These are phyloP conservation scores for Phengaris arion DNA, from an alignment of 2,888 invertebrate species.

Conservation along the genomic window DNA sequence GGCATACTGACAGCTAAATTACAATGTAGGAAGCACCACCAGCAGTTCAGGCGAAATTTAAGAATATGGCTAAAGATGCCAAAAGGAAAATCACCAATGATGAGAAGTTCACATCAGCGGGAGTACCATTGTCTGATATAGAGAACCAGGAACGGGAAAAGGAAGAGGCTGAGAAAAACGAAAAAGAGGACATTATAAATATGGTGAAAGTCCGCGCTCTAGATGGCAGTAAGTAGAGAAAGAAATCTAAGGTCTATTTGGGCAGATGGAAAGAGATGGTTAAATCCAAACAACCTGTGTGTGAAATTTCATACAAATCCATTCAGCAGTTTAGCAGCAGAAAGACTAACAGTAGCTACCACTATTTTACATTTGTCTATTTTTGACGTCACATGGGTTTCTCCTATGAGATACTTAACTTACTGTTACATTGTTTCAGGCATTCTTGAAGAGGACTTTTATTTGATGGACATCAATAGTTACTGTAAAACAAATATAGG, in stretches of 20 bases:
- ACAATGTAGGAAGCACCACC: slow-evolving; percentile 47
- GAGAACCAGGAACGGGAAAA: slow-evolving; percentile 49
- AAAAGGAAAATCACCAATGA: slow-evolving; percentile 48
- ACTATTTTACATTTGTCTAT: too few species aligned
- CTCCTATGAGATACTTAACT: neutral
- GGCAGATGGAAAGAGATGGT: too few species aligned
- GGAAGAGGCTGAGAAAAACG: slow-evolving; percentile 49
- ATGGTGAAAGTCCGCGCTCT: slow-evolving; percentile 53
- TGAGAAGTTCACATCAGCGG: slow-evolving; percentile 56
- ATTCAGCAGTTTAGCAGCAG: too few species aligned
- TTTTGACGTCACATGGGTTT: too few species aligned
- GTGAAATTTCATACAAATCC: too few species aligned
- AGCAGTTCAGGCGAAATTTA: slow-evolving; percentile 50
- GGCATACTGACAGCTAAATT: neutral
- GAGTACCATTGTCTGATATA: slow-evolving; percentile 51
- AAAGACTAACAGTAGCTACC: too few species aligned
- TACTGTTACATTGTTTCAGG: slow-evolving; percentile 43
- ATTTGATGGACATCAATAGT: slow-evolving; percentile 62
- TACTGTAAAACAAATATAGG: slow-evolving; percentile 49
- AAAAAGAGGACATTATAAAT: slow-evolving; percentile 55
- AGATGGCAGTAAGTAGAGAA: slow-evolving; percentile 48
- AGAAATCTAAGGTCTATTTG: neutral
- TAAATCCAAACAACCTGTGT: too few species aligned
- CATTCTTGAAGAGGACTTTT: slow-evolving; percentile 53
- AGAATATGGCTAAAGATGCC: slow-evolving; percentile 52